Evolutionary conservation across 2,113 vertebrate genomes (phyloP).

Genomic region (Amblyornis subalaris): DNA sequence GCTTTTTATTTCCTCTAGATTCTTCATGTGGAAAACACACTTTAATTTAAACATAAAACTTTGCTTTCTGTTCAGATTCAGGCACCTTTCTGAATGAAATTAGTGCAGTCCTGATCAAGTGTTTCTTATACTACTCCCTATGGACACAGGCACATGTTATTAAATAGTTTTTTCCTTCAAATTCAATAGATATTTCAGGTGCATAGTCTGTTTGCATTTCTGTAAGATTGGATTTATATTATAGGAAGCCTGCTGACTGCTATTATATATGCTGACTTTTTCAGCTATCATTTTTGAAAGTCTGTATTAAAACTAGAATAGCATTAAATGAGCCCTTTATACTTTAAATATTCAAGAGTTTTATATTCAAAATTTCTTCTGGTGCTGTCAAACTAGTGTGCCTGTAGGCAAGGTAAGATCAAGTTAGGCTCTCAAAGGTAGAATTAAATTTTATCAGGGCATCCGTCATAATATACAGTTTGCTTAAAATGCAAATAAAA

Average conservation of each 20-base stretch:
- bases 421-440: constrained; percentile 77
- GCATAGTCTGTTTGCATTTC: constrained; percentile 54
- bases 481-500: constrained; percentile 79
- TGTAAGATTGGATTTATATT: constrained; percentile 48
- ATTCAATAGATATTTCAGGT: constrained; percentile 47
- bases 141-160: neutral
- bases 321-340: constrained; percentile 73
- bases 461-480: constrained; percentile 74
- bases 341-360: constrained; percentile 78
- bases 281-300: constrained; percentile 44
- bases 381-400: constrained; percentile 71
- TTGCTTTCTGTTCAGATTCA: neutral
- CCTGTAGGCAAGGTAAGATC: constrained; percentile 79
- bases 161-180: constrained; percentile 22
- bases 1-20: neutral
- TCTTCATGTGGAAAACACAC: neutral
- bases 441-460: constrained; percentile 79
- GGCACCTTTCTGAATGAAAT: neutral
- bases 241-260: constrained; percentile 42
- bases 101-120: neutral
- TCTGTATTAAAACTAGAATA: constrained; percentile 68
- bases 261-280: constrained; percentile 39
- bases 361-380: constrained; percentile 78
- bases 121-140: neutral
- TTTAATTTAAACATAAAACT: neutral